Evolutionary conservation across 2,113 vertebrate species (phyloP).

Genomic region (Halcyon senegalensis): DNA sequence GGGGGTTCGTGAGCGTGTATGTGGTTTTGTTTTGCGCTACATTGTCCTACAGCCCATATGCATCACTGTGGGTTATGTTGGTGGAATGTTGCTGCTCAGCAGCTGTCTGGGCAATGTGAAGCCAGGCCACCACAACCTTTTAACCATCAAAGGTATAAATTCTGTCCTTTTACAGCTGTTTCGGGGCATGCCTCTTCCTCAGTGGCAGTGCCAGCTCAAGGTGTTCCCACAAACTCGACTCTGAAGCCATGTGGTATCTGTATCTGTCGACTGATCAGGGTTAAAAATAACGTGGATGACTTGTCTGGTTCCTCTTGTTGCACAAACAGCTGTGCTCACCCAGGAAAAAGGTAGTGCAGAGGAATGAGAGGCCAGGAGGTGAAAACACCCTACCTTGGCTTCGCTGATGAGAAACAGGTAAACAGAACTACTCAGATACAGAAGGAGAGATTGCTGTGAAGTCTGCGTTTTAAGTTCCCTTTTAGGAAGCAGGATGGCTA

Average conservation of each 20-base stretch:
- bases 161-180: neutral
- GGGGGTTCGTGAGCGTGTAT: neutral
- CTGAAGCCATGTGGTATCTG: fast-evolving
- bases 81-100: constrained; percentile 47
- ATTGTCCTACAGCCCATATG: constrained; percentile 34
- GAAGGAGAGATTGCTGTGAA: neutral
- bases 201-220: neutral
- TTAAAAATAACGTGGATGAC: neutral
- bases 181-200: neutral
- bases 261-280: neutral
- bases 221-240: neutral
- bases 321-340: neutral
- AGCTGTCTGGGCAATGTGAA: neutral
- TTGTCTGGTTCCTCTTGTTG: neutral
- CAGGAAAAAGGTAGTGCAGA: neutral
- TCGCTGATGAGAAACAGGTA: neutral
- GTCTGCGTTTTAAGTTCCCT: neutral
- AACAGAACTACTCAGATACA: fast-evolving
- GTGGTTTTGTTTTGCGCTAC: neutral
- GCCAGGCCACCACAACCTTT: neutral
- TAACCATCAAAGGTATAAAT: neutral
- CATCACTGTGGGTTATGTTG: neutral
- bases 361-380: neutral
- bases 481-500: neutral
- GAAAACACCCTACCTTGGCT: neutral